Evolutionary conservation across 2,888 invertebrate genomes (phyloP).

Genomic region (Chaetoderma sp.): DNA sequence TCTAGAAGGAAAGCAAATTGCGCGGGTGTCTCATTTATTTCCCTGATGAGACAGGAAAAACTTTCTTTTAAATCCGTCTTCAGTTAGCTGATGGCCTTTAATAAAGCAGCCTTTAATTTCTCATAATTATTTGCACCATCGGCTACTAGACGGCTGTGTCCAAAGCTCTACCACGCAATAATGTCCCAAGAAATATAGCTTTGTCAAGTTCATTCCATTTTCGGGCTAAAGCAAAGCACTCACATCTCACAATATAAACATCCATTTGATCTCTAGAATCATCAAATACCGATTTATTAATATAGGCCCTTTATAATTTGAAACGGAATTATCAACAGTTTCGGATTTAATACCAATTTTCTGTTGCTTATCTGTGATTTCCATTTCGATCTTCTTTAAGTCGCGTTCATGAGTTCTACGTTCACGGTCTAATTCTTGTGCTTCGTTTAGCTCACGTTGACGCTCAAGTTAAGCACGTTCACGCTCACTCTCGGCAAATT

Average conservation of each 20-base stretch:
- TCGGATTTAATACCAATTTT: too few species aligned
- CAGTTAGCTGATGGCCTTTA: not conserved
- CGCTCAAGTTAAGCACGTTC: too few species aligned
- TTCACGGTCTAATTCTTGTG: too few species aligned
- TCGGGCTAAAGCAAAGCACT: not conserved
- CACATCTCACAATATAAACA: constrained; percentile 12
- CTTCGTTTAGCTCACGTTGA: too few species aligned
- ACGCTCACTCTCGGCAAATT: too few species aligned
- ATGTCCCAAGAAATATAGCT: not conserved
- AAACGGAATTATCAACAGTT: too few species aligned
- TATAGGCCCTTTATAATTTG: not conserved
- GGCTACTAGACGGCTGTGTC: not conserved
- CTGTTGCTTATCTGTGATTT: too few species aligned
- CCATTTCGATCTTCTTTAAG: too few species aligned
- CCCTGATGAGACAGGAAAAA: not conserved
- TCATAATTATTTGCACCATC: not conserved
- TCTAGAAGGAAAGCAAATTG: not conserved
- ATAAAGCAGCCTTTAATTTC: not conserved
- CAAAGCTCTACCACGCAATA: constrained; percentile 4
- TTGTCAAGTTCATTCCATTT: constrained; percentile 4
- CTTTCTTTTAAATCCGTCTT: constrained; percentile 3
- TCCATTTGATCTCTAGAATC: constrained; percentile 12
- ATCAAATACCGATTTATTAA: constrained; percentile 7
- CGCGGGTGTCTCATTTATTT: not conserved
- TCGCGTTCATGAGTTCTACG: too few species aligned